These are phyloP conservation scores for Chelonus insularis DNA, from an alignment of 1,140 invertebrate genomes.

Conservation along the genomic window DNA sequence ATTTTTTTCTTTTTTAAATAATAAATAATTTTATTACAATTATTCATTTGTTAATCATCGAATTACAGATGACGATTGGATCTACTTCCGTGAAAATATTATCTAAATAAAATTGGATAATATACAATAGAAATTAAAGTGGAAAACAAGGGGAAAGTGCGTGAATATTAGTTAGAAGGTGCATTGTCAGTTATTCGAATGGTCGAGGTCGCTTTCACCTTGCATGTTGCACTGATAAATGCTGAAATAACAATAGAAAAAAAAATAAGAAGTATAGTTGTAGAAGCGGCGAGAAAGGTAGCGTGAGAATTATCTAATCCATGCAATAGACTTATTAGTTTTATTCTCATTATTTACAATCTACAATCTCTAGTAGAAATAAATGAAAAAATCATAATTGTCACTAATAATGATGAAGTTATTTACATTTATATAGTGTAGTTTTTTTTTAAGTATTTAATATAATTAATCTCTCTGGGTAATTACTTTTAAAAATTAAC, in stretches of 20 bases:
- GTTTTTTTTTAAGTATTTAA: too few species aligned
- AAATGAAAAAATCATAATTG: too few species aligned
- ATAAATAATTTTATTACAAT: background rate
- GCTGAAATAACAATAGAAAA: conserved; percentile 30
- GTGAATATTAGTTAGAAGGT: conserved; percentile 29
- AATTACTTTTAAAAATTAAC: too few species aligned
- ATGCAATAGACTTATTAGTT: conserved; percentile 7
- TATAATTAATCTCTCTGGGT: too few species aligned
- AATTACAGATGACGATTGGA: background rate
- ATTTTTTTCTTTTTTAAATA: too few species aligned
- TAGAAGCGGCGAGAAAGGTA: conserved; percentile 18
- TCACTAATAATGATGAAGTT: too few species aligned
- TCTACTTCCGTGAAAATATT: conserved; percentile 15
- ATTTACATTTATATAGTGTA: too few species aligned
- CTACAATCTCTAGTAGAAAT: too few species aligned
- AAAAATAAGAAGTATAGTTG: conserved; percentile 2
- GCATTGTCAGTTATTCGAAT: conserved; percentile 35
- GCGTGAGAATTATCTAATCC: conserved; percentile 29
- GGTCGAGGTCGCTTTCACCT: conserved; percentile 30
- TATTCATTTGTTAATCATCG: background rate
- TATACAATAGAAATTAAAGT: conserved; percentile 21
- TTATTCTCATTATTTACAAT: background rate
- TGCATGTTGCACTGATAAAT: conserved; percentile 24
- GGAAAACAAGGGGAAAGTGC: conserved; percentile 29
- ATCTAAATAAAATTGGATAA: conserved; percentile 20